A percentile compares a stretch with the other conserved stretches of the same genome.
Conservation (phyloP, 1,140 invertebrate genomes). For the Odontomachus brunneus region DNA sequence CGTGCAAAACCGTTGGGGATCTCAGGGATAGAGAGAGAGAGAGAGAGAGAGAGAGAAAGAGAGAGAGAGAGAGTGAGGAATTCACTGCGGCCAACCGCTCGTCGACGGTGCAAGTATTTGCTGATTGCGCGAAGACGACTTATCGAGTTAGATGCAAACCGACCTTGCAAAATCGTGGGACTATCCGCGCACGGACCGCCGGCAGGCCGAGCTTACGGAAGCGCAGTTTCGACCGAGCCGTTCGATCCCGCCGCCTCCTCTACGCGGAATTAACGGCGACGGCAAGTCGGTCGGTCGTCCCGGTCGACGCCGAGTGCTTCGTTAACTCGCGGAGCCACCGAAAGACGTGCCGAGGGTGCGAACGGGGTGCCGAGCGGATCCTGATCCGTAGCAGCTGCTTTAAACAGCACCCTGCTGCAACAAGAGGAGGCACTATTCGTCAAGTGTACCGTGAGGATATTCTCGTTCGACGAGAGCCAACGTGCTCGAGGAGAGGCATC, state of each 20-base stretch:
- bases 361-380: constrained; percentile 26
- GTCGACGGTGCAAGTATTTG: constrained; percentile 61
- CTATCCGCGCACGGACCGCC: not conserved
- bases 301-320: constrained; percentile 67
- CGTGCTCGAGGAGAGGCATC: not conserved
- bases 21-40: not conserved
- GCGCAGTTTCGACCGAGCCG: constrained; percentile 32
- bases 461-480: not conserved
- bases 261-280: constrained; percentile 72
- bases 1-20: constrained; percentile 1
- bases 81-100: constrained; percentile 7
- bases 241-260: constrained; percentile 26
- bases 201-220: not conserved
- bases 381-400: constrained; percentile 30
- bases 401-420: too few relatives aligned
- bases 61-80: constrained; percentile 14
- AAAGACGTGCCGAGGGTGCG: constrained; percentile 69
- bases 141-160: constrained; percentile 70
- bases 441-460: not conserved
- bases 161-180: constrained; percentile 55
- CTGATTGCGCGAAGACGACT: constrained; percentile 63
- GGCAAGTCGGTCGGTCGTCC: constrained; percentile 47
- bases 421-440: constrained; percentile 9
- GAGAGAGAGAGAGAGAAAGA: too few relatives aligned
- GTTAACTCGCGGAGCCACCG: constrained; percentile 69